A percentile compares a stretch with the other conserved stretches of the same genome.
Conservation (phyloP, 37 sponge, comb jelly and placozoan genomes). For the Halisarca cf. caerulea region DNA sequence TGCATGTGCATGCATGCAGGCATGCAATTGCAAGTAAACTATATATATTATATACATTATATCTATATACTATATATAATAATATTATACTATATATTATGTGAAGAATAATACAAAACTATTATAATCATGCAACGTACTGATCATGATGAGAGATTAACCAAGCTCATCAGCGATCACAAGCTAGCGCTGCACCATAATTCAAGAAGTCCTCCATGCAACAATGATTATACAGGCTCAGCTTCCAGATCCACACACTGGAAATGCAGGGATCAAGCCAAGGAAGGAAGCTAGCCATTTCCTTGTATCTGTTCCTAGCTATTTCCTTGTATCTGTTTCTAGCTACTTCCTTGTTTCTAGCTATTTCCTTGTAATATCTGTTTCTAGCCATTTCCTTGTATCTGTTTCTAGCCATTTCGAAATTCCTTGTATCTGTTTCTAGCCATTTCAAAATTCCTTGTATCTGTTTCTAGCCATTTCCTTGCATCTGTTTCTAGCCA, state of each 20-base stretch:
- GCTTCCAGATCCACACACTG: not conserved
- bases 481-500: not conserved
- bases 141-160: not conserved
- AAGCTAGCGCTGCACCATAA: not conserved
- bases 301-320: not conserved
- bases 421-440: too few species aligned
- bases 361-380: too few species aligned
- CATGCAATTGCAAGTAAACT: too few species aligned
- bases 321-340: too few species aligned
- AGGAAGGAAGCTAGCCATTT: too few species aligned
- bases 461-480: too few species aligned
- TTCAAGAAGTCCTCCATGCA: slow-evolving; percentile 25
- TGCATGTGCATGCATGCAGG: too few species aligned
- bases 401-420: not conserved
- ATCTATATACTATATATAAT: too few species aligned
- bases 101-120: not conserved
- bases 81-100: too few species aligned
- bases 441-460: too few species aligned
- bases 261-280: not conserved
- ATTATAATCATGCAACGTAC: not conserved
- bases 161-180: not conserved
- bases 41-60: too few species aligned
- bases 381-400: not conserved
- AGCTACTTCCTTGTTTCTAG: too few species aligned
- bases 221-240: not conserved